Evolutionary conservation across 2,113 vertebrate species (phyloP).

Genomic region (Procavia capensis): DNA sequence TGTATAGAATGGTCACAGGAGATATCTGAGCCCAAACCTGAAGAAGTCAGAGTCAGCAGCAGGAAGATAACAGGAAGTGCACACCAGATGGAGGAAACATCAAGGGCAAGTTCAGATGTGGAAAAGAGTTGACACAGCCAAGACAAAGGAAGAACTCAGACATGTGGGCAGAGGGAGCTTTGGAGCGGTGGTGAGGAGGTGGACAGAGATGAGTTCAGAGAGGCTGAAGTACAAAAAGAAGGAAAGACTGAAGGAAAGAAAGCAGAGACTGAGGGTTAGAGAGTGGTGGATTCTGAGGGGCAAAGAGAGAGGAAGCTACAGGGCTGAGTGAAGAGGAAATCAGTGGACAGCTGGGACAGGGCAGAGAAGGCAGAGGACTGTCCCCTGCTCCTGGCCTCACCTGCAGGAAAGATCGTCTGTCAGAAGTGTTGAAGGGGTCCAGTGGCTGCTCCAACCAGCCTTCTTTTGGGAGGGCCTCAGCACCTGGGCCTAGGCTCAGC

Average conservation of each 20-base stretch:
- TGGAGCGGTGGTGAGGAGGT: neutral
- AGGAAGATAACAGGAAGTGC: neutral
- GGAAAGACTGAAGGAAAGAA: neutral
- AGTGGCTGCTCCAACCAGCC: constrained; percentile 86
- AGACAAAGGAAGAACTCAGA: neutral
- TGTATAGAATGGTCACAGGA: neutral
- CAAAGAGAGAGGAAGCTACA: neutral
- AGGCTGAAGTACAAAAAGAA: neutral
- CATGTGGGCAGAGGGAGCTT: neutral
- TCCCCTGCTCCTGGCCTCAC: constrained; percentile 73
- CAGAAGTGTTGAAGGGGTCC: constrained; percentile 88
- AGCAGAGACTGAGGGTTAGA: accelerated
- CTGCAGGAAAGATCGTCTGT: constrained; percentile 86
- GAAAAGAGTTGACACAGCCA: neutral
- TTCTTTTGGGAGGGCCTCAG: neutral
- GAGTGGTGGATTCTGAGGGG: neutral
- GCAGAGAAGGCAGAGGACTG: neutral
- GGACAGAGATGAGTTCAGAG: neutral
- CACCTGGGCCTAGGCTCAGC: neutral
- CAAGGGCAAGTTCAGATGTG: neutral
- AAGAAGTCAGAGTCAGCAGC: neutral
- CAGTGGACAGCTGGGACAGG: no score
- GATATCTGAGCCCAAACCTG: neutral
- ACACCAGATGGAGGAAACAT: neutral
- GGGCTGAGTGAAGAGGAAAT: neutral